phyloP scores from a whole-genome alignment of 2,113 vertebrate species.

The Monopterus albus region DNA sequence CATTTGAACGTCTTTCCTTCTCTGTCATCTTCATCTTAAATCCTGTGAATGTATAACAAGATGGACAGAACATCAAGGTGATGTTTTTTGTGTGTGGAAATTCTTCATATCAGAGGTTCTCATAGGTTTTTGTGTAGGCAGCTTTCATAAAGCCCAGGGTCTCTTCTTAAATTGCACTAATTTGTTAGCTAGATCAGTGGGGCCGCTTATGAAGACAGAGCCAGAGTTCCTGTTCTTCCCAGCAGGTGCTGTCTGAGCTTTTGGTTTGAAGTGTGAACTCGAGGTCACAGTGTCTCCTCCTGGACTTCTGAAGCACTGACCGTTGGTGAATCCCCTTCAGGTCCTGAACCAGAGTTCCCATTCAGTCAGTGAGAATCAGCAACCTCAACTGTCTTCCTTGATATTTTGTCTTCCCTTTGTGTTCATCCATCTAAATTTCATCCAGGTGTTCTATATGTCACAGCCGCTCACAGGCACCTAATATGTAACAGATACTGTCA shows the following conservation, averaged over 20 bases:
- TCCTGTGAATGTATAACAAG: constrained; percentile 78
- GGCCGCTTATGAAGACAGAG: constrained; percentile 56
- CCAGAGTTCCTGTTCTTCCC: constrained; percentile 21
- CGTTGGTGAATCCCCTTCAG: constrained; percentile 28
- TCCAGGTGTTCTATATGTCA: constrained; percentile 32
- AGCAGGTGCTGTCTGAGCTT: constrained; percentile 7
- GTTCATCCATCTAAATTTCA: constrained; percentile 20
- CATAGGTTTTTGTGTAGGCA: constrained; percentile 69
- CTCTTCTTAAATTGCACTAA: constrained; percentile 81
- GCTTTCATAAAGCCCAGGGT: constrained; percentile 78
- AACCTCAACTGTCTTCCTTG: constrained; percentile 73
- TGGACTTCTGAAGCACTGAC: constrained; percentile 56
- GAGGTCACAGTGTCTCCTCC: constrained; percentile 8
- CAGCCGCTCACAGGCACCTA: constrained; percentile 23
- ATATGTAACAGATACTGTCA: constrained; percentile 44
- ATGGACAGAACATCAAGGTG: constrained; percentile 57
- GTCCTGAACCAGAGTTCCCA: constrained; percentile 38
- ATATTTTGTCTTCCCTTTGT: constrained; percentile 70
- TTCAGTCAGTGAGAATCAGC: constrained; percentile 29
- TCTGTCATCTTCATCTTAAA: constrained; percentile 52
- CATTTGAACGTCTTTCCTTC: constrained; percentile 37
- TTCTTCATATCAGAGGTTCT: constrained; percentile 60
- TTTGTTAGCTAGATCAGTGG: constrained; percentile 70
- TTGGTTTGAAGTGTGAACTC: constrained; percentile 33
- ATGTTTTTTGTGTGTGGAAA: constrained; percentile 56